A percentile compares a stretch with the other conserved stretches of the same genome.
phyloP scores from a whole-genome alignment of 2,113 vertebrate species.

The Chionis minor region DNA sequence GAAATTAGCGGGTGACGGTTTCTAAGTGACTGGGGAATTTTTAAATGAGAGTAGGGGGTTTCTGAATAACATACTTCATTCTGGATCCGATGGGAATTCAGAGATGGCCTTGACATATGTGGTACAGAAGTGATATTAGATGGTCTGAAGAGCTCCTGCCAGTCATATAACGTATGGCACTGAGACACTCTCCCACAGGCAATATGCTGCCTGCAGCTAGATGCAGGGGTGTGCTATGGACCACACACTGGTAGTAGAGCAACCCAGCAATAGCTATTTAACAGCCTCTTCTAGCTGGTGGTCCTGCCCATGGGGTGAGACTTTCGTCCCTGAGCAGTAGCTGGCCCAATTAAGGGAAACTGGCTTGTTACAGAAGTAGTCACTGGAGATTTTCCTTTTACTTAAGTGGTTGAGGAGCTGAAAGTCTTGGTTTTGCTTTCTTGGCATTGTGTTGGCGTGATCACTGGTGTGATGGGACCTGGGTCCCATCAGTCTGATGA shows the following conservation, averaged over 20 bases:
- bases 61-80: background rate
- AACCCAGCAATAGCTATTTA: background rate
- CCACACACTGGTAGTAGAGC: background rate
- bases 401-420: background rate
- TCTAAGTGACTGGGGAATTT: background rate
- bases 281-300: background rate
- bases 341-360: background rate
- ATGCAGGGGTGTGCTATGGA: background rate
- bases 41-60: background rate
- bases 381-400: background rate
- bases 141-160: background rate
- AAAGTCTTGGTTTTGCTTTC: background rate
- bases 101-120: background rate
- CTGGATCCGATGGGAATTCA: background rate
- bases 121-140: background rate
- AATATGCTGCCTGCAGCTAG: too few relatives aligned
- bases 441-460: background rate
- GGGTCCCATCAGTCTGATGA: background rate
- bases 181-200: background rate
- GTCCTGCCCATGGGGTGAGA: background rate
- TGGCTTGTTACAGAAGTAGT: background rate
- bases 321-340: background rate
- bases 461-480: background rate
- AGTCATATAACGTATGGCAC: background rate
- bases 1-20: background rate